Base-by-base conservation (phyloP, 2,888 invertebrate genomes). In the Hyles lineata region DNA sequence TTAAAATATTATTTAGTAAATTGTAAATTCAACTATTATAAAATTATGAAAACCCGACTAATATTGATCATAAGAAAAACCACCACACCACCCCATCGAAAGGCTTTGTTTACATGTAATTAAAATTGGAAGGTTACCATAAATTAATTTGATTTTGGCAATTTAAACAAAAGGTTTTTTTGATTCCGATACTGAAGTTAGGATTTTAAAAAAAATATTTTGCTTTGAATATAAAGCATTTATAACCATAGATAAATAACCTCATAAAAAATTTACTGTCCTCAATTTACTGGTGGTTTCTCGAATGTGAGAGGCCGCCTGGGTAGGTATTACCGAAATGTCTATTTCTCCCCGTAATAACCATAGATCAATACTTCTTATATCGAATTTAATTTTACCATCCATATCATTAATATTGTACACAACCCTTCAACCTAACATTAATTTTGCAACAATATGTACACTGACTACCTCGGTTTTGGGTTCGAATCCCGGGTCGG, bases 361-460 rank as follows among this genome's bases (percentile, higher is more conserved):
- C 83, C 83, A 82, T 84, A 81, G 83, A 80, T 80, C 80, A 77
- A 76, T 78, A 80, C 78, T 81, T 79, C 80, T 80, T 80, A 78
- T 83, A 83, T 81, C 78, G 80, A 81, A 80, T 78, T 79, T 79
- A 80, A 82, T 81, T 79, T 79, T 77, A 73, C 77, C 73, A 77
- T 75, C 79, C 32, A 58, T 58, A 69, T 17, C n/a, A 70, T 70
- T 59, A 58, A 32, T 70, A 70, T 70, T 70, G n/a, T 70, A 70
- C 25, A 70, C 70, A 25, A n/a, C 70, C 55, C 4, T 62, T 62
- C 62, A 62, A 62, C 29, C 62, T 11, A 5, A 1, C 25, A 62
- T 35, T 25, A 17, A 62, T 32, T 32, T 32, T n/a, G 62, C 21
- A 35, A n/a, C 62, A 62, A 62, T 62, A 21, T 62, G 35, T 35